Evolutionary conservation across 2,113 vertebrate species (phyloP).

Genomic region (Origma solitaria): DNA sequence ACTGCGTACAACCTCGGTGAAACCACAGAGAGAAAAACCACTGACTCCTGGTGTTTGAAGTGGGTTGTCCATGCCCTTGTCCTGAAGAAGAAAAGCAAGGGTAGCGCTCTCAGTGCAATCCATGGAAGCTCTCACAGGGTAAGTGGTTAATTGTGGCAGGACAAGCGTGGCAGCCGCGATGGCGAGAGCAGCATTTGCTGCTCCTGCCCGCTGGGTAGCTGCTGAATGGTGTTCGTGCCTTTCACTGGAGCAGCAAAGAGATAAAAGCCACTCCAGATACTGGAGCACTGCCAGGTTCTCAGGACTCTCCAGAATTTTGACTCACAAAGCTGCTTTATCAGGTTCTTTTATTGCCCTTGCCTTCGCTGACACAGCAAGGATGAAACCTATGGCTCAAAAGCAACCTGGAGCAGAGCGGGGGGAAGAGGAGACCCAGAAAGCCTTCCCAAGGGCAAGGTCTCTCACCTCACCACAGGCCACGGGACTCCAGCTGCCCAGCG

Average conservation of each 20-base stretch:
- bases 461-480: background rate
- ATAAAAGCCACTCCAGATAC: slow-evolving; percentile 22
- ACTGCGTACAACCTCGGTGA: background rate
- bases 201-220: slow-evolving; percentile 22
- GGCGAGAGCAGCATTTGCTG: background rate
- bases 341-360: background rate
- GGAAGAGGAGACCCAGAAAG: background rate
- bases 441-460: background rate
- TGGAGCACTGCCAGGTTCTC: background rate
- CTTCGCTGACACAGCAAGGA: slow-evolving; percentile 36
- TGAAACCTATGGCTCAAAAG: background rate
- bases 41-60: background rate
- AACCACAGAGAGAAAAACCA: background rate
- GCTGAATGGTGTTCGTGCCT: background rate
- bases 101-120: background rate
- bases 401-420: background rate
- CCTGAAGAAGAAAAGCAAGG: slow-evolving; percentile 23
- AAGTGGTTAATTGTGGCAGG: slow-evolving; percentile 40
- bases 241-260: background rate
- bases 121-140: background rate
- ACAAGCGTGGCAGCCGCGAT: background rate
- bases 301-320: slow-evolving; percentile 34
- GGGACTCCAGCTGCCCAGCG: background rate
- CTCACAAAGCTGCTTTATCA: slow-evolving; percentile 14
- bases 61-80: slow-evolving; percentile 12